These are phyloP conservation scores for Progne subis DNA, from an alignment of 2,113 vertebrate genomes.

Conservation along the genomic window DNA sequence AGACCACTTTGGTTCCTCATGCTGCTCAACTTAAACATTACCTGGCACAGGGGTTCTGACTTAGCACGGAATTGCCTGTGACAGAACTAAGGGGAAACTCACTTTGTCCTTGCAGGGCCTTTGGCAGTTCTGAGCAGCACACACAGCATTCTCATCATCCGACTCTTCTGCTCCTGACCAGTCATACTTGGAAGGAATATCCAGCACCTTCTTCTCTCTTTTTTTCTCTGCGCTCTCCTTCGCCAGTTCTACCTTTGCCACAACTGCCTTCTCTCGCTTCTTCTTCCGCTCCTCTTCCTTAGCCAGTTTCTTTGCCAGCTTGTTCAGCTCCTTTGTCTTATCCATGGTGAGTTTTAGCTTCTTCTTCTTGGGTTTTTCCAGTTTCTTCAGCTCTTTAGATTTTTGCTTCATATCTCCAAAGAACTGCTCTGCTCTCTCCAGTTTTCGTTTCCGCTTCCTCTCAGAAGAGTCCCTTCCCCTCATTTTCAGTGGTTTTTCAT, in stretches of 20 bases:
- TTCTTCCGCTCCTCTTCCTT: slow-evolving; percentile 97
- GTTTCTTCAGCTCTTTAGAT: slow-evolving; percentile 90
- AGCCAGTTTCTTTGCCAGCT: slow-evolving; percentile 91
- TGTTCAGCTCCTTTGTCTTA: slow-evolving; percentile 93
- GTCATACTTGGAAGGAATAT: slow-evolving; percentile 97
- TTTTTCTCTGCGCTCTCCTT: slow-evolving; percentile 90
- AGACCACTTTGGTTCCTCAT: neutral
- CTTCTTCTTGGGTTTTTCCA: slow-evolving; percentile 94
- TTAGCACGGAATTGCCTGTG: neutral
- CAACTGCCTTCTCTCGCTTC: slow-evolving; percentile 89
- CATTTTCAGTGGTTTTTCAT: slow-evolving; percentile 91
- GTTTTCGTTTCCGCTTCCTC: slow-evolving; percentile 91
- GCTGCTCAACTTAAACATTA: neutral
- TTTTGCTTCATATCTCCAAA: slow-evolving; percentile 82
- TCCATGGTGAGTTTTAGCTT: slow-evolving; percentile 93
- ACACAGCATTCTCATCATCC: slow-evolving; percentile 95
- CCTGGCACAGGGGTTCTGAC: neutral
- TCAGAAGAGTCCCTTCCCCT: slow-evolving; percentile 90
- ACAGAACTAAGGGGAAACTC: slow-evolving; percentile 22
- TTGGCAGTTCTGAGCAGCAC: slow-evolving; percentile 94
- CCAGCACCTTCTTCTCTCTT: slow-evolving; percentile 93
- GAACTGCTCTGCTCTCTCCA: slow-evolving; percentile 90
- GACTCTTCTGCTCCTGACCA: slow-evolving; percentile 98
- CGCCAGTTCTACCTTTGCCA: slow-evolving; percentile 84
- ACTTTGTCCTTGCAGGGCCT: slow-evolving; percentile 98